Base-by-base conservation (phyloP, 2,888 invertebrate genomes). In the Scaptomyza tumidula region DNA sequence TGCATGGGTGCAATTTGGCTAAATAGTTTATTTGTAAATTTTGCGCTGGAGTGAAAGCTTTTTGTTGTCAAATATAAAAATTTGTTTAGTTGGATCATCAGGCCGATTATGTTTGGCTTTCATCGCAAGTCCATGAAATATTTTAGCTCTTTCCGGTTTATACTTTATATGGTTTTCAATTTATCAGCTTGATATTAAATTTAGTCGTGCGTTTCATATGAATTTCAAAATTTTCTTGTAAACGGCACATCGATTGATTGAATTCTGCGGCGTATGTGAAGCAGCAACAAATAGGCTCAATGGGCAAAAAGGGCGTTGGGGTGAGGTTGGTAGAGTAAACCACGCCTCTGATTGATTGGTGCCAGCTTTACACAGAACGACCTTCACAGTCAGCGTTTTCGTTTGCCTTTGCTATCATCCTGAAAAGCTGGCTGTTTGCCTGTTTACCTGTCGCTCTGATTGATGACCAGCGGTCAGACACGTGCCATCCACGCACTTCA, bases 401-500 rank as follows among this genome's bases (percentile, higher is more conserved):
- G 1, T 64, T 63, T 50, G 35, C 19, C n/a, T 50, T 64, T 9
- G 16, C 19, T 45, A 33, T 37, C 37, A 37, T 10, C 10, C 35
- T 50, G 37, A 29, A 7, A 37, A 10, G 33, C 58, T 16, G 52
- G 16, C 27, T 14, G 10, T 16, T 37, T 35, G 13, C 27, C 6
- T 46, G 61, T 65, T 81, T 86, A 84, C 74, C 82, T 72, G 70
- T 43, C 67, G 41, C 33, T 35, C 44, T 86, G 83, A 83, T 83
- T 88, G 83, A 83, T 83, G 67, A 60, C 63, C 73, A 65, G 56
- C 58, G 82, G 88, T 79, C 79, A 64, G 61, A 58, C 70, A 70
- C 68, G 66, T 61, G 62, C 61, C 52, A 41, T 33, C 27, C 6
- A 71, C 57, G 58, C 61, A 64, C 74, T 74, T 67, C 39, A 63